Evolutionary conservation across 2,113 vertebrate genomes (phyloP), one percentile per base, ranked within the genome.

Genomic region (Stercorarius parasiticus): DNA sequence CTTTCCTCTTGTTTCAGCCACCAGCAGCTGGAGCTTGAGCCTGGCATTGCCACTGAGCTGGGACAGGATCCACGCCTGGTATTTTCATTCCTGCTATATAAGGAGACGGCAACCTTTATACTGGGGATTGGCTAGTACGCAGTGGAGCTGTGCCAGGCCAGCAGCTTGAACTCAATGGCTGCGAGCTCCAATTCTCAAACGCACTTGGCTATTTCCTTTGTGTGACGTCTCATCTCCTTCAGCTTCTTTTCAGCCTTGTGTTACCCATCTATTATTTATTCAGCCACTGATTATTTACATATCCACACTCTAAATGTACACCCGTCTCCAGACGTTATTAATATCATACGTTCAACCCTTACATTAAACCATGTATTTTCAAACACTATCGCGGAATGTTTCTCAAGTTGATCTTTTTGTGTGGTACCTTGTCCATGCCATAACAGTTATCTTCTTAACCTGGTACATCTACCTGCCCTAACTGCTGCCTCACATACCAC

Each of bases 111-210:
- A 74, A 29, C 56, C 56, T 64, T 80, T 55, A 3, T 27, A 5
- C 50, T 13, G 62, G 62, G 69, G 45, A 1, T 59, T 88, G 83
- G 78, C 87, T 18, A 49, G 45, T 55, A 11, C 17, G 4, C 23
- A 21, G 62, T 3, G 36, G 73, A 84, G 83, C 83, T 81, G n/a
- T 88, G 91, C 91, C 94, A 95, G 83, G 32, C 83, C 94, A n/a
- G 83, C 74, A 95, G 94, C 73, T 83, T 50, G 27, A 56, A 29
- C 77, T 64, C 19, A 2, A 2, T 20, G 81, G 76, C 82, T 47
- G 22, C 6, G 78, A 90, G 72, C 67, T 90, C 55, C 50, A 32
- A 1, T 38, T 86, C 71, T 87, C 49, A 11, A 3, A 34, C 71
- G 32, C 49, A 5, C 61, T 90, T 95, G 94, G 72, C 77, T 42